A percentile compares a stretch with the other conserved stretches of the same genome.
Evolutionary conservation across 2,113 vertebrate species (phyloP).

Genomic region (Fulmarus glacialis): DNA sequence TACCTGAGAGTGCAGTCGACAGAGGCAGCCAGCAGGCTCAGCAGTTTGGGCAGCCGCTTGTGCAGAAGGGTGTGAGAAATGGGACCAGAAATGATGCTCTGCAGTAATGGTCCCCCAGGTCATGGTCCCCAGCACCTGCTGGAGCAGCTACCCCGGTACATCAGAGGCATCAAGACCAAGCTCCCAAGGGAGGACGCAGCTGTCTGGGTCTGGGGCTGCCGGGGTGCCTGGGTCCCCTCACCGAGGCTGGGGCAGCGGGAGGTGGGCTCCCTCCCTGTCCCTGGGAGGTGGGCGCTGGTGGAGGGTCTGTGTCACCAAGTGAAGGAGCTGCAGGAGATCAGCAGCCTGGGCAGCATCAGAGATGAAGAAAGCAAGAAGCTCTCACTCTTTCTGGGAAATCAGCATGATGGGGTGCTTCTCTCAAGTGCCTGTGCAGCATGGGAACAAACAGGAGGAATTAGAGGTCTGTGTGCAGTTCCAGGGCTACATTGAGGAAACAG

Average conservation of each 20-base stretch:
- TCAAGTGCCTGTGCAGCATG: not conserved
- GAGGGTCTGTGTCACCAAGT: not conserved
- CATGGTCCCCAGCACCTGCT: not conserved
- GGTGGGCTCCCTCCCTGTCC: not conserved
- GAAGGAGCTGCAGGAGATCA: not conserved
- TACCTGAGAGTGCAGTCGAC: not conserved
- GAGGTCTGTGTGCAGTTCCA: not conserved
- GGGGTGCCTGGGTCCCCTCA: not conserved
- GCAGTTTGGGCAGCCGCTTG: not conserved
- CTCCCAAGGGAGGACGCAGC: rapidly evolving
- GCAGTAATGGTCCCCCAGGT: not conserved
- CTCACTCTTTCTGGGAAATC: not conserved
- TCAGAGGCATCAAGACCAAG: not conserved
- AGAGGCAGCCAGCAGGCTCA: not conserved
- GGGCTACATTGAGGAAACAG: not conserved
- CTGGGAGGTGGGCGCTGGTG: rapidly evolving
- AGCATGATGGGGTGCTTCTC: not conserved
- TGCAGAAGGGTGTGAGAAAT: not conserved
- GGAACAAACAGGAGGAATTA: not conserved
- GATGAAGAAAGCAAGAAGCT: not conserved
- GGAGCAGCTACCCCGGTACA: not conserved
- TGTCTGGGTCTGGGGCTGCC: not conserved
- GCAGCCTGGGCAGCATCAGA: not conserved
- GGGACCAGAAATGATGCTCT: not conserved
- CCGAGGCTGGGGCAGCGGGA: not conserved